phyloP scores from a whole-genome alignment of 2,797 vertebrate species.

The Dermochelys coriacea region DNA sequence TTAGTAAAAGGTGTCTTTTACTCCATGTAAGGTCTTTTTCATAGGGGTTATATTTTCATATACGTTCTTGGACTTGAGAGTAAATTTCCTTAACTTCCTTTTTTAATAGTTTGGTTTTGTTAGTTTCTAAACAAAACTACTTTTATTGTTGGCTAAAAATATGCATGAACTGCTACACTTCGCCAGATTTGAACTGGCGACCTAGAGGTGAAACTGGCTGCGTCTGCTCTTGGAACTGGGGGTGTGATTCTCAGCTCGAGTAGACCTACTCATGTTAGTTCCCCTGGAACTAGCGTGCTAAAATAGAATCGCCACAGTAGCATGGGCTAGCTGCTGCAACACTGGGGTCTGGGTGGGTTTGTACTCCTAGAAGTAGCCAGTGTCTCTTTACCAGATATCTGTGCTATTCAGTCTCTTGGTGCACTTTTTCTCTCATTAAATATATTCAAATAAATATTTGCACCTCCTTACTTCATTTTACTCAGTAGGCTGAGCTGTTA shows the following conservation, averaged over 20 bases:
- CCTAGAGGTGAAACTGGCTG: neutral
- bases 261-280: neutral
- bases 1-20: neutral
- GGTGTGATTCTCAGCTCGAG: neutral
- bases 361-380: neutral
- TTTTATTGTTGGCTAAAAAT: neutral
- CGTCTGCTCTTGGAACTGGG: too few relatives aligned
- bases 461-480: neutral
- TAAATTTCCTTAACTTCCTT: neutral
- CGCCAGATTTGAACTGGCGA: neutral
- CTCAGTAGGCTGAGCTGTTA: neutral
- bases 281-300: neutral
- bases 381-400: neutral
- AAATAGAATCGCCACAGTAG: neutral
- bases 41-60: neutral
- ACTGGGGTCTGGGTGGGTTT: neutral
- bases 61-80: neutral
- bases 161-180: neutral
- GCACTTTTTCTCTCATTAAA: neutral
- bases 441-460: neutral
- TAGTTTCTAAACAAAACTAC: constrained; percentile 11
- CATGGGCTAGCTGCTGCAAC: neutral
- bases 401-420: neutral
- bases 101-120: neutral
- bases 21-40: neutral